Base-by-base conservation (phyloP, 2,113 vertebrate genomes). In the Diphyllodes magnificus region DNA sequence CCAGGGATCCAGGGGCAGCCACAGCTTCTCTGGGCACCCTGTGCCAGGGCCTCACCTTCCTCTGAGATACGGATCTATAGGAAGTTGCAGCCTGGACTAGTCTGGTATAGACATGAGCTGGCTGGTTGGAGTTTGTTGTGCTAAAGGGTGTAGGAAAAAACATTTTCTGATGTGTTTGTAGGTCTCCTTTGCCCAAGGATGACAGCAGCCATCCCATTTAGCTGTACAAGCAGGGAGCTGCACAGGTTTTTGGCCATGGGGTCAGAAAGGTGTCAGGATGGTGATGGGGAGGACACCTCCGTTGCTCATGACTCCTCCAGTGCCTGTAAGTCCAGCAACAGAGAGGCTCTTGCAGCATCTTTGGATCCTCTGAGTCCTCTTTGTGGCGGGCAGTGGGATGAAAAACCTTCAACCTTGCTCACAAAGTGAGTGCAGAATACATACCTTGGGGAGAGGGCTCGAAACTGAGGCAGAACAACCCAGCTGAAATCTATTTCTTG, bases 191-290 rank as follows among this genome's bases (percentile, higher is more conserved):
- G 19, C 37, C 14, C 15, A 1, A 9, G 31, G 13, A 23, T 57
- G n/a, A 27, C 10, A 31, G n/a, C 31, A 53, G n/a, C 11, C 63
- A 10, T 23, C 20, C 14, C 8, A 2, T 12, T 56, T 11, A 20
- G 8, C 54, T 35, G n/a, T 11, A 35, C 18, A 23, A 27, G 16
- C 19, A 50, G 21, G 31, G 40, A 56, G 17, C 14, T 50, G n/a
- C 12, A 37, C 6, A 0, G 19, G 53, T 15, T 10, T 20, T 19
- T 51, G 23, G 40, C 44, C 11, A 2, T 0, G 0, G 42, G 61
- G 37, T 53, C 45, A 45, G 47, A 40, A 57, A 10, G 17, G n/a
- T 18, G 35, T 22, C 2, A 23, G 49, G 31, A 20, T 45, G 45
- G 4, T 30, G 25, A 6, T 11, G 30, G 47, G 14, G 22, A 50